Evolutionary conservation across 1,140 invertebrate species (phyloP).

Genomic region (Drosophila bocki): DNA sequence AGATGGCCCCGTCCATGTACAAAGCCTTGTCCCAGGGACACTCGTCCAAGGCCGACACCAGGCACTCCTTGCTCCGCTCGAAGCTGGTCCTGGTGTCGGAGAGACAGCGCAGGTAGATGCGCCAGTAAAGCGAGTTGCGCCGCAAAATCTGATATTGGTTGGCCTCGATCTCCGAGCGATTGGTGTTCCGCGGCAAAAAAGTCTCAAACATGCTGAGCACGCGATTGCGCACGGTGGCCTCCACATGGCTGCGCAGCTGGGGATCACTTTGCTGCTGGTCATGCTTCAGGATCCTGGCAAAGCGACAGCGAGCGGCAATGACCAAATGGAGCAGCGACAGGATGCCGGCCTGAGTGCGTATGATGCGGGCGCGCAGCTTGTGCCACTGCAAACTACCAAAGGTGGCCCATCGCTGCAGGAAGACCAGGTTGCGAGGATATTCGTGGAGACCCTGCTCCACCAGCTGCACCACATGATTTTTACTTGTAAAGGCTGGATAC

Average conservation of each 20-base stretch:
- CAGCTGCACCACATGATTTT: conserved; percentile 67
- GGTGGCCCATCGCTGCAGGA: conserved; percentile 81
- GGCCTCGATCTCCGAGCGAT: conserved; percentile 42
- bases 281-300: neutral
- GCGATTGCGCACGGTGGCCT: conserved; percentile 61
- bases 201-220: conserved; percentile 73
- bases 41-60: conserved; percentile 87
- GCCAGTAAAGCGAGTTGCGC: conserved; percentile 82
- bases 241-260: conserved; percentile 1
- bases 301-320: conserved; percentile 56
- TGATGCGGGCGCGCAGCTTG: conserved; percentile 47
- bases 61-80: conserved; percentile 84
- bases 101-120: conserved; percentile 69
- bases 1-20: conserved; percentile 86
- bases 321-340: conserved; percentile 65
- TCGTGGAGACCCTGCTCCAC: conserved; percentile 82
- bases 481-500: conserved; percentile 27
- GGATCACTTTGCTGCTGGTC: neutral
- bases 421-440: conserved; percentile 87
- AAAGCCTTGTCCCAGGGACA: conserved; percentile 90
- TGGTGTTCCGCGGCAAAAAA: conserved; percentile 53
- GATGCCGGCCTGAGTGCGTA: conserved; percentile 59
- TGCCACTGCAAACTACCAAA: conserved; percentile 59
- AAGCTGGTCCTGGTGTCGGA: conserved; percentile 58
- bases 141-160: conserved; percentile 42